Percentiles rank a stretch among this genome's conserved stretches.
These are phyloP conservation scores for Aegypius monachus DNA, from an alignment of 2,113 vertebrate species.

Conservation along the genomic window DNA sequence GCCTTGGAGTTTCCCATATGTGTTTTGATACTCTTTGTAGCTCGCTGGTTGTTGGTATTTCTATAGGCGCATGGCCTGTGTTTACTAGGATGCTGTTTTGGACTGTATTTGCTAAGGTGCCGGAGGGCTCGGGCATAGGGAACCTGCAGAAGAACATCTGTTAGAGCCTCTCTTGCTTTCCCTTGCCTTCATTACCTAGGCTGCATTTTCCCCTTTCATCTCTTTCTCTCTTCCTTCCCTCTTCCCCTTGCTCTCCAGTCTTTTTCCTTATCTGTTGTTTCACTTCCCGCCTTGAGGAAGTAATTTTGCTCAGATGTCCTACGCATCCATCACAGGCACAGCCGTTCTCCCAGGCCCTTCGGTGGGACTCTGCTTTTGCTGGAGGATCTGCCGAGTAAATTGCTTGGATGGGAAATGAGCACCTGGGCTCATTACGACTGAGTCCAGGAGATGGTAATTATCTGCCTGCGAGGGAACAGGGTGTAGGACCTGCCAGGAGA, in stretches of 20 bases:
- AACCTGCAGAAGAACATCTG: background rate
- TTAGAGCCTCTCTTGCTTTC: background rate
- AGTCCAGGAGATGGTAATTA: background rate
- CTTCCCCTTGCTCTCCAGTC: background rate
- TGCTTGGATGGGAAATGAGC: conserved; percentile 42
- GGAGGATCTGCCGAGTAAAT: conserved; percentile 19
- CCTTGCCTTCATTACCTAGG: background rate
- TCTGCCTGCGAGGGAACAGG: background rate
- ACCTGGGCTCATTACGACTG: conserved; percentile 27
- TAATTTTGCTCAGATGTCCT: background rate
- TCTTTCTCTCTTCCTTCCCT: background rate
- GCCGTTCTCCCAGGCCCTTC: background rate
- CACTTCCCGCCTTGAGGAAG: background rate
- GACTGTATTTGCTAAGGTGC: background rate
- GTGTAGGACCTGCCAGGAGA: background rate
- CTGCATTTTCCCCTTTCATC: background rate
- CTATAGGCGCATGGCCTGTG: background rate
- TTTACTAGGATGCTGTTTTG: background rate
- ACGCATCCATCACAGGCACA: background rate
- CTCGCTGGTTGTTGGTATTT: background rate
- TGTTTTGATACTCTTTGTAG: background rate
- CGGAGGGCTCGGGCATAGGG: background rate
- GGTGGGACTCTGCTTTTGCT: background rate
- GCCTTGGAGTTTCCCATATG: background rate
- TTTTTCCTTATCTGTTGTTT: background rate